These are phyloP conservation scores for Heliconius ismenius DNA, from an alignment of 2,888 invertebrate species.

Conservation along the genomic window DNA sequence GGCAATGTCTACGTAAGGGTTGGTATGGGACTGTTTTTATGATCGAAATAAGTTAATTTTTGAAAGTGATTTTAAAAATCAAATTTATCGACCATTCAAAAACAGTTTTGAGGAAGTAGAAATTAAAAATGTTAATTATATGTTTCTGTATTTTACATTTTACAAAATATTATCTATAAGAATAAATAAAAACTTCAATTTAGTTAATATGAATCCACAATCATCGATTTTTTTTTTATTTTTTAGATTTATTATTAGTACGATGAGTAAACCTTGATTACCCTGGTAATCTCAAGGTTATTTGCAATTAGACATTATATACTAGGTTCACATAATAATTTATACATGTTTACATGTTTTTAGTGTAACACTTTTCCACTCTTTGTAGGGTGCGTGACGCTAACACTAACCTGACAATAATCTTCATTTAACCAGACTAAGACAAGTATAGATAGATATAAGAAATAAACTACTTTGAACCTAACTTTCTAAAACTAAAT, in stretches of 20 bases:
- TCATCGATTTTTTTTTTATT: neutral
- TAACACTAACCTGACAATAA: too few relatives aligned
- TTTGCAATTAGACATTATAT: too few relatives aligned
- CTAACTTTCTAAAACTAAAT: too few relatives aligned
- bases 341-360: too few relatives aligned
- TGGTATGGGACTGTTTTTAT: constrained; percentile 67
- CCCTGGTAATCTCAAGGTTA: too few relatives aligned
- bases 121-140: constrained; percentile 3
- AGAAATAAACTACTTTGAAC: too few relatives aligned
- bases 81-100: neutral
- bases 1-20: constrained; percentile 56
- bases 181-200: neutral
- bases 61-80: neutral
- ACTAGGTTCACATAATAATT: too few relatives aligned
- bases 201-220: neutral
- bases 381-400: too few relatives aligned
- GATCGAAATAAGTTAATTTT: constrained; percentile 39
- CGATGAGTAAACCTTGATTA: neutral
- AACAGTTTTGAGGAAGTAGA: neutral
- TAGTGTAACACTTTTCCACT: too few relatives aligned
- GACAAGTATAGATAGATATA: too few relatives aligned
- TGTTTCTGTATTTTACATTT: neutral
- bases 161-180: neutral
- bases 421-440: too few relatives aligned
- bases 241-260: too few relatives aligned